phyloP scores from a whole-genome alignment of 2,888 invertebrate species.

The Erebia epiphron region DNA sequence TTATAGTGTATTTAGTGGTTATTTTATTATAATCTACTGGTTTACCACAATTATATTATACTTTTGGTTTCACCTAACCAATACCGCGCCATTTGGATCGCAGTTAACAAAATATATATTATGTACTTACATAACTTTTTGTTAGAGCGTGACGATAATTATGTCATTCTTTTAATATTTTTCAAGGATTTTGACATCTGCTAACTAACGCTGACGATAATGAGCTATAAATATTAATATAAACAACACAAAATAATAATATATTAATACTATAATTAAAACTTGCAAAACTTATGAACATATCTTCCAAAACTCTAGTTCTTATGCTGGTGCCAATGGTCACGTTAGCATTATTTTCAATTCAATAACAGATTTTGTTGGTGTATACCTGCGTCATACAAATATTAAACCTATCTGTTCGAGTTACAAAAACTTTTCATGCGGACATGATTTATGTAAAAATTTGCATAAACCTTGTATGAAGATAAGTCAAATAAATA shows the following conservation, averaged over 20 bases:
- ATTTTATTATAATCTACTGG: too few relatives aligned
- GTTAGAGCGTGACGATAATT: slow-evolving; percentile 16
- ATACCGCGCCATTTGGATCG: background rate
- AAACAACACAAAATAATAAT: slow-evolving; percentile 8
- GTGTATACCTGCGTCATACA: background rate
- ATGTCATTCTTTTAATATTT: slow-evolving; percentile 20
- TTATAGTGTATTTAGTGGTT: background rate
- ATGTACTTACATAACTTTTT: slow-evolving; percentile 2
- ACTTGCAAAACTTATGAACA: too few relatives aligned
- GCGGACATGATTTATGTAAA: background rate
- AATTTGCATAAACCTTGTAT: background rate
- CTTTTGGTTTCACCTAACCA: background rate
- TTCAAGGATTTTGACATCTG: slow-evolving; percentile 14
- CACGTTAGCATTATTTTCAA: too few relatives aligned
- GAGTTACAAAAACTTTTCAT: background rate
- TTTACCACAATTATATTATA: too few relatives aligned
- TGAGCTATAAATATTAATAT: slow-evolving; percentile 16
- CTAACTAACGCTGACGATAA: slow-evolving; percentile 14
- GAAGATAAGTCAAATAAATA: background rate
- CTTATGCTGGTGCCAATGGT: too few relatives aligned
- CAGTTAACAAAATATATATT: slow-evolving; percentile 10
- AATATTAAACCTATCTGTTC: background rate
- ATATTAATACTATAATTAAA: background rate
- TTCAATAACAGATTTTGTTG: too few relatives aligned
- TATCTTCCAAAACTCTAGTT: too few relatives aligned